Evolutionary conservation across 2,113 vertebrate species (phyloP).

Genomic region (Indicator indicator): DNA sequence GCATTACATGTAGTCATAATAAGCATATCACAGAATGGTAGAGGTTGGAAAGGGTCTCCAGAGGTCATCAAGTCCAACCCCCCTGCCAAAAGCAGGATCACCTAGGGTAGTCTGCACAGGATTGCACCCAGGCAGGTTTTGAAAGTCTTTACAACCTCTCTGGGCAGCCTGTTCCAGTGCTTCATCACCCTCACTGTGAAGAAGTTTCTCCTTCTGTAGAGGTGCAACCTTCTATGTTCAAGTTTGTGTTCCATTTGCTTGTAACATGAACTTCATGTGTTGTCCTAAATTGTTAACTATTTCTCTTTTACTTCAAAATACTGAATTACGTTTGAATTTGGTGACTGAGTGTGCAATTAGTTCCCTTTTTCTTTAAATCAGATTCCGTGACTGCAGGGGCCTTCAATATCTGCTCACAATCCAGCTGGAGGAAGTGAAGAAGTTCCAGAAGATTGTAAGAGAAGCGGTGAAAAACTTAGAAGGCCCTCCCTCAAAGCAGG

Average conservation of each 20-base stretch:
- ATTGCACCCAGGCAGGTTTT: too few species aligned
- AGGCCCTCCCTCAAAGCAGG: conserved; percentile 86
- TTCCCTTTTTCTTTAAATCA: conserved; percentile 56
- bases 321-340: neutral
- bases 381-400: conserved; percentile 91
- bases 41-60: too few species aligned
- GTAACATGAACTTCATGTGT: neutral
- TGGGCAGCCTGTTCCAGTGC: too few species aligned
- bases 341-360: neutral
- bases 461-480: conserved; percentile 93
- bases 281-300: neutral
- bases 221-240: too few species aligned
- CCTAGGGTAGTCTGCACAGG: too few species aligned
- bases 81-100: too few species aligned
- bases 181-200: too few species aligned
- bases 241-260: neutral
- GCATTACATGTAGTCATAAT: neutral
- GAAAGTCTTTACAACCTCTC: too few species aligned
- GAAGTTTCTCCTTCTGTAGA: too few species aligned
- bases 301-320: neutral
- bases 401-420: conserved; percentile 91
- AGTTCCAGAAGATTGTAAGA: conserved; percentile 91
- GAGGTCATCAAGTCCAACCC: too few species aligned
- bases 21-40: neutral
- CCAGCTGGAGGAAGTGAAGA: conserved; percentile 90